Conservation (phyloP, 92 coral and sea anemone genomes). For the Parazoanthus darwini region DNA sequence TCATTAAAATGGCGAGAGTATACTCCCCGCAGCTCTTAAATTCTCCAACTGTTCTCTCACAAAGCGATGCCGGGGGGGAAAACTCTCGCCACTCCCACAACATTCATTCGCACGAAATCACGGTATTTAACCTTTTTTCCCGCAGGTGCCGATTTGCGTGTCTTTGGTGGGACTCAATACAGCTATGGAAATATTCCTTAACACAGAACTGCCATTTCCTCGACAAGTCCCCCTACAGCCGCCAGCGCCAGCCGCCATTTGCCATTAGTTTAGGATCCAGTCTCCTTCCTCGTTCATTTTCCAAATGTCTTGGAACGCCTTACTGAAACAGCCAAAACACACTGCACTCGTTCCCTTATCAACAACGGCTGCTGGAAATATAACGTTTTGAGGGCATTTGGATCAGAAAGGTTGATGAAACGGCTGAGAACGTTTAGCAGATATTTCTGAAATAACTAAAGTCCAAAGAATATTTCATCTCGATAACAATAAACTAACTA, state of each 20-base stretch:
- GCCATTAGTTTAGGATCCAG: not conserved
- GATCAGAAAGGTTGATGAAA: not conserved
- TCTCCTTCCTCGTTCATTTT: conserved; percentile 6
- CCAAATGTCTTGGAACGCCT: not conserved
- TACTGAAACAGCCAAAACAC: conserved; percentile 4
- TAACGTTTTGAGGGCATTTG: not conserved
- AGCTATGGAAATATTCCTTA: not conserved
- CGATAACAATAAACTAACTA: not conserved
- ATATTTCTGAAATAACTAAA: not conserved
- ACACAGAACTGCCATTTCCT: not conserved
- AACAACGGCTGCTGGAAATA: not conserved
- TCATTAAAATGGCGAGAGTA: not conserved
- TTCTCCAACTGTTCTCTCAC: not conserved
- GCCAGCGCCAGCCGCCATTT: not conserved
- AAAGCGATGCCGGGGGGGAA: not conserved
- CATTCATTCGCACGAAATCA: not conserved
- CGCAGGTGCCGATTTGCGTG: not conserved
- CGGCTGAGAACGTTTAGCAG: not conserved
- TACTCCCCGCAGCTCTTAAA: not conserved
- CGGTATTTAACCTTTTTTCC: not conserved
- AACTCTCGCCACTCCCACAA: not conserved
- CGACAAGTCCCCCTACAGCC: too few species aligned
- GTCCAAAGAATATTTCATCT: not conserved
- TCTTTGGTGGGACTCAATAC: not conserved
- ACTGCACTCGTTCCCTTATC: not conserved